Evolutionary conservation across 2,888 invertebrate species (phyloP).

Genomic region (Amphimallon solstitiale): DNA sequence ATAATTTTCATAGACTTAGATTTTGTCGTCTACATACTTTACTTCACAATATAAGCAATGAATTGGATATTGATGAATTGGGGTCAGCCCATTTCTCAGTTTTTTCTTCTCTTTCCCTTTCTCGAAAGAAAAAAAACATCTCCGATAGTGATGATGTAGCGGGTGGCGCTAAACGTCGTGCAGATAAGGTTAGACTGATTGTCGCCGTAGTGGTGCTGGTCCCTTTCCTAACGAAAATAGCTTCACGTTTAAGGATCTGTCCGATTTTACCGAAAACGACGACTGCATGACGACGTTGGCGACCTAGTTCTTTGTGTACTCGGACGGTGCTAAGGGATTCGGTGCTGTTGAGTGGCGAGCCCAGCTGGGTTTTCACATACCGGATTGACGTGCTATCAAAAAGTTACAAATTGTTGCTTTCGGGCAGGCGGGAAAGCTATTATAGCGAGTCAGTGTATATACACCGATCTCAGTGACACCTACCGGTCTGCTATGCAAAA

Average conservation of each 20-base stretch:
- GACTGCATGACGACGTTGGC: slow-evolving; percentile 2
- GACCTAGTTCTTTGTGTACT: slow-evolving; percentile 22
- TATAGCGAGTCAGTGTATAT: slow-evolving; percentile 13
- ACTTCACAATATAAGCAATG: too few species aligned
- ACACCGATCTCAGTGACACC: neutral
- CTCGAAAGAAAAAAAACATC: too few species aligned
- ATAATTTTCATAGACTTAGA: too few species aligned
- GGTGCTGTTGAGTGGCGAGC: slow-evolving; percentile 34
- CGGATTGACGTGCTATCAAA: slow-evolving; percentile 42
- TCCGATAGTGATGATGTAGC: neutral
- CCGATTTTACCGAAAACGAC: neutral
- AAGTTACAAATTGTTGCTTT: slow-evolving; percentile 44
- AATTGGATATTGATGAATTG: neutral
- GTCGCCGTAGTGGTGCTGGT: slow-evolving; percentile 7
- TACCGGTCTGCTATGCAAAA: too few species aligned
- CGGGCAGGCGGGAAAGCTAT: slow-evolving; percentile 40
- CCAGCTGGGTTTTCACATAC: slow-evolving; percentile 38
- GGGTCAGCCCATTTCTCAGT: neutral
- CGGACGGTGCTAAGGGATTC: neutral
- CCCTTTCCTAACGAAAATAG: slow-evolving; percentile 14
- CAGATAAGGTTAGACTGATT: slow-evolving; percentile 40
- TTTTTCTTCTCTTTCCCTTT: too few species aligned
- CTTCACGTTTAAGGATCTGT: slow-evolving; percentile 1
- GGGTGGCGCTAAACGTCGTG: neutral
- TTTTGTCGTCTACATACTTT: too few species aligned